A percentile compares a stretch with the other conserved stretches of the same genome.
Evolutionary conservation across 2,888 invertebrate genomes (phyloP).

Genomic region (Chrysopilus asiliformis): DNA sequence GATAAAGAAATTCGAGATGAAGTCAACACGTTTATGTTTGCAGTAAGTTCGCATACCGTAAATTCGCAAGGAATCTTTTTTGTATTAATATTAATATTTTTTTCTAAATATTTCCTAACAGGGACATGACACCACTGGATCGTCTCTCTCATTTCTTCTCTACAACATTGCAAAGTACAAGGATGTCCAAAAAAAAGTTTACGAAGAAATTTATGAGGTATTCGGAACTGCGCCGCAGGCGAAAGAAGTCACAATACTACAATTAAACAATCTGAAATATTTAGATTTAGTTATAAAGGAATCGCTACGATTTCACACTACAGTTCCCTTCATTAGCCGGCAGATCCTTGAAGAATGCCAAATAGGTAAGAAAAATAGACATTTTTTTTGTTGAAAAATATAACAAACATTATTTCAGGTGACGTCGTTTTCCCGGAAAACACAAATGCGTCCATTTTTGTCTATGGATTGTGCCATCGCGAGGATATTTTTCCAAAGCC

Average conservation of each 20-base stretch:
- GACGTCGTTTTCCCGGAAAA: conserved; percentile 5
- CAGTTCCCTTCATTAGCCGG: conserved; percentile 11
- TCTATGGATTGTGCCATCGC: conserved; percentile 11
- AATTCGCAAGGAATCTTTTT: not conserved
- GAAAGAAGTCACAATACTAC: conserved; percentile 1
- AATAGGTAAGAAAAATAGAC: conserved; percentile 1
- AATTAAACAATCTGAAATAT: conserved; percentile 8
- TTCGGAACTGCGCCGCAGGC: conserved; percentile 17
- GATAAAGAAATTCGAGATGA: conserved; percentile 45
- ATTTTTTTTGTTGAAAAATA: not conserved
- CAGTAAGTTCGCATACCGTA: conserved; percentile 18
- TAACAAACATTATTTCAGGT: conserved; percentile 1
- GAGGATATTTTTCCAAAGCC: conserved; percentile 15
- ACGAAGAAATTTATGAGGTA: conserved; percentile 26
- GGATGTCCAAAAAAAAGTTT: conserved; percentile 29
- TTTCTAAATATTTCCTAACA: not conserved
- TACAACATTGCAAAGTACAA: conserved; percentile 31
- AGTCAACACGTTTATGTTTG: conserved; percentile 55
- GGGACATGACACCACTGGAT: conserved; percentile 35
- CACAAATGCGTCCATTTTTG: conserved; percentile 6
- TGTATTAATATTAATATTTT: not conserved
- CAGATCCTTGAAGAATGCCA: conserved; percentile 6
- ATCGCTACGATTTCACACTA: conserved; percentile 11
- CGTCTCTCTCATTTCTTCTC: conserved; percentile 31
- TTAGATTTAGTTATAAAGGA: conserved; percentile 13